These are phyloP conservation scores for Oncorhynchus nerka DNA, from an alignment of 2,113 vertebrate genomes.

Conservation along the genomic window DNA sequence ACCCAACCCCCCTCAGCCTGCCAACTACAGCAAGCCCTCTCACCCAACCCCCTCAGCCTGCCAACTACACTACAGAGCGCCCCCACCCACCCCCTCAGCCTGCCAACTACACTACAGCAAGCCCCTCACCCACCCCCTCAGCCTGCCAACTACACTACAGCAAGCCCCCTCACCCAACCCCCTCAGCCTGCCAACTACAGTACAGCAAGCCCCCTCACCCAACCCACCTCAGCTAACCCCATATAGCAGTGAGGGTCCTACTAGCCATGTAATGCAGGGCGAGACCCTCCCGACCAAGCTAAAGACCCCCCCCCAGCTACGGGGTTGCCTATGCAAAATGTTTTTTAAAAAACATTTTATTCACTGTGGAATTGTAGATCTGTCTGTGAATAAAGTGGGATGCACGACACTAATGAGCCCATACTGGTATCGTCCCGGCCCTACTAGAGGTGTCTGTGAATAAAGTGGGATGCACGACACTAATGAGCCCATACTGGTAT, in stretches of 20 bases:
- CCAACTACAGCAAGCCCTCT: too few species aligned
- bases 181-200: too few species aligned
- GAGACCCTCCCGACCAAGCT: conserved; percentile 23
- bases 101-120: too few species aligned
- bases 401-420: too few species aligned
- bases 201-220: conserved; percentile 14
- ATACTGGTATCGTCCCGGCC: background rate
- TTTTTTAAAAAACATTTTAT: conserved; percentile 14
- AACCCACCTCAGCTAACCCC: conserved; percentile 25
- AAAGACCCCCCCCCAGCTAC: conserved; percentile 9
- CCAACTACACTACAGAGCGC: too few species aligned
- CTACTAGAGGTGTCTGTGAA: background rate
- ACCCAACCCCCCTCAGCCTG: too few species aligned
- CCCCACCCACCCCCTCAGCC: conserved; percentile 31
- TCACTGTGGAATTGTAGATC: conserved; percentile 16
- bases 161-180: too few species aligned
- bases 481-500: background rate
- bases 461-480: too few species aligned
- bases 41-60: too few species aligned
- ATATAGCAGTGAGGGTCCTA: conserved; percentile 20
- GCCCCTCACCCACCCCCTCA: too few species aligned
- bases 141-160: too few species aligned
- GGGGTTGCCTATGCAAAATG: conserved; percentile 61
- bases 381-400: too few species aligned
- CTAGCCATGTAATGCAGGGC: conserved; percentile 24